Evolutionary conservation across 2,888 invertebrate genomes (phyloP), one percentile per base, ranked within the genome.

Genomic region (Sipha maydis): DNA sequence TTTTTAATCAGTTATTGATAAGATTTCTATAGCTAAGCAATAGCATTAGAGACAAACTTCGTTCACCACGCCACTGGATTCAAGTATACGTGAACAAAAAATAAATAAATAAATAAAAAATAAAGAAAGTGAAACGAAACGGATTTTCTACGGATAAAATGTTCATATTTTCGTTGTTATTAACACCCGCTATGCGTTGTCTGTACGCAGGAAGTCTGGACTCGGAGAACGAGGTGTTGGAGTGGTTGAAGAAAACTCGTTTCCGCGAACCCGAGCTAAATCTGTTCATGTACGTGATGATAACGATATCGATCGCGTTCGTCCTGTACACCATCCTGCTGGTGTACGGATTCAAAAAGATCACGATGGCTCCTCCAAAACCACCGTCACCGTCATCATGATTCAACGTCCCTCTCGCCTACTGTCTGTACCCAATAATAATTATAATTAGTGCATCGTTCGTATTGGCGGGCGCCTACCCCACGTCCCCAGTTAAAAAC

Each of bases 191-290:
- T 14, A 48, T 9, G 41, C 54, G 9, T 31, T 21, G 21, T 61
- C 31, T 48, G 28, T 69, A 28, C 28, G 1, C 92, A 96, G 96
- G 97, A 90, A 96, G 97, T 91, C 92, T 97, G 90, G 94, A 95
- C 92, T 95, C 95, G 83, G 97, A 97, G 92, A 94, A 95, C 11
- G 97, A 97, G 92, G 97, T 98, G 31, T 93, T 98, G 90, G 97
- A 97, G 91, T 98, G 98, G 98, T 93, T 98, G 90, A 94, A 97
- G 91, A 98, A 97, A 93, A 97, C 98, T 92, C 94, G 98, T 90
- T 98, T 97, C 93, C 94, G 97, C 83, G 97, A 97, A 91, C 97
- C 98, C 0, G 98, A 98, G 92, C 92, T 98, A 76, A 98, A 97
- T 92, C 95, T 98, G 90, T 98, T 98, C 92, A 98, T 98, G 97